Percentiles rank a stretch among this genome's conserved stretches.
Evolutionary conservation across 2,113 vertebrate species (phyloP).

Genomic region (Etia nguti): DNA sequence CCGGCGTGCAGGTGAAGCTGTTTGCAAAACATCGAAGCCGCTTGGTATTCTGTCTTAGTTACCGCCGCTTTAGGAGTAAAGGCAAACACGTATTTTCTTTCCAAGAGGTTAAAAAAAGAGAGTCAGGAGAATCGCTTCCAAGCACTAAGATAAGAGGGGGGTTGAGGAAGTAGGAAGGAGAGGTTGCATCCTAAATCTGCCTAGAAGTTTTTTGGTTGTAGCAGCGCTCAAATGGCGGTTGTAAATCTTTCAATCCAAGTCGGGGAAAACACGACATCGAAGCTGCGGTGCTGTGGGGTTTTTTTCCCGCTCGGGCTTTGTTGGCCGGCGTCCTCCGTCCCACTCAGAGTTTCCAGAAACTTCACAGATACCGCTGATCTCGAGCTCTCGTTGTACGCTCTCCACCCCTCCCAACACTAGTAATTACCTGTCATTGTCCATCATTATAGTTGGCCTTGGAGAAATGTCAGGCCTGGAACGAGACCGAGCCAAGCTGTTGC

Average conservation of each 20-base stretch:
- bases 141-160: background rate
- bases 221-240: background rate
- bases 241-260: constrained; percentile 4
- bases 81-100: background rate
- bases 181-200: background rate
- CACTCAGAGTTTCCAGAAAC: constrained; percentile 59
- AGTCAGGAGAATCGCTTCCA: background rate
- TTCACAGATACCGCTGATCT: constrained; percentile 47
- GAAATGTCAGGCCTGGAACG: constrained; percentile 54
- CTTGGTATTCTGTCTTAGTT: constrained; percentile 65
- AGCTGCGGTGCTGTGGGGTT: background rate
- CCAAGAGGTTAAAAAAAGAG: background rate
- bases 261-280: background rate
- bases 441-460: constrained; percentile 61
- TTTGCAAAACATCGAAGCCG: constrained; percentile 95
- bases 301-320: background rate
- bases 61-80: background rate
- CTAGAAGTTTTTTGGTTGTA: background rate
- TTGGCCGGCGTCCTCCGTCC: constrained; percentile 12
- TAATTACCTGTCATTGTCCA: constrained; percentile 67
- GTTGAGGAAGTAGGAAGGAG: background rate
- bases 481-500: constrained; percentile 26
- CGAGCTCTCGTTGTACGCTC: background rate
- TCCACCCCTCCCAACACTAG: constrained; percentile 21
- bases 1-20: constrained; percentile 94